phyloP scores from a whole-genome alignment of 64 coral and sea anemone genomes.

The Stylophora pistillata region DNA sequence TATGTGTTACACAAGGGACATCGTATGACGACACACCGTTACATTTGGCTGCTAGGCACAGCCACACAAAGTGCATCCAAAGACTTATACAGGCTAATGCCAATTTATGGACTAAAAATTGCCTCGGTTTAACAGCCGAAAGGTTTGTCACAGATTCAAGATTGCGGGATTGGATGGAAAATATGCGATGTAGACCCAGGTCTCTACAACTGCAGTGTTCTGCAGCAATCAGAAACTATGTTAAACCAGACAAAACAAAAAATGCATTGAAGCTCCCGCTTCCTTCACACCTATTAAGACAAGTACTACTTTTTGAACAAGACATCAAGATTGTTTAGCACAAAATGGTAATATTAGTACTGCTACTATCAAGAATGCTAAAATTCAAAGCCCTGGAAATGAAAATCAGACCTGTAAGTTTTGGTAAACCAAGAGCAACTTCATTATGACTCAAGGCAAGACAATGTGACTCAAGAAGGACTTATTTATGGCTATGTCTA shows the following conservation, averaged over 20 bases:
- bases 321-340: slow-evolving; percentile 94
- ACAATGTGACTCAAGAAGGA: not conserved
- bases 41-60: slow-evolving; percentile 85
- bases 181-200: slow-evolving; percentile 64
- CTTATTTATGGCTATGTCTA: not conserved
- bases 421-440: not conserved
- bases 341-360: slow-evolving; percentile 2
- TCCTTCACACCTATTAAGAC: slow-evolving; percentile 66
- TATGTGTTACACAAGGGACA: slow-evolving; percentile 80
- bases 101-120: slow-evolving; percentile 97
- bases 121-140: slow-evolving; percentile 77
- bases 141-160: slow-evolving; percentile 89
- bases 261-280: slow-evolving; percentile 83
- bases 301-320: slow-evolving; percentile 81
- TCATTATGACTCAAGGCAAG: not conserved
- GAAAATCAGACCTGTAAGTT: no score
- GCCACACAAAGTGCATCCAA: slow-evolving; percentile 82
- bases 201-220: slow-evolving; percentile 82
- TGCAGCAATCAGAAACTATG: slow-evolving; percentile 75
- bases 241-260: slow-evolving; percentile 83
- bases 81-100: slow-evolving; percentile 91
- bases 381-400: not conserved
- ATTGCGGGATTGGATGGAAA: slow-evolving; percentile 83
- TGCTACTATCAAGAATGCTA: slow-evolving; percentile 4
- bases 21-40: slow-evolving; percentile 91